A percentile compares a stretch with the other conserved stretches of the same genome.
These are phyloP conservation scores for Synanthedon andrenaeformis DNA, from an alignment of 2,888 invertebrate genomes.

Conservation along the genomic window DNA sequence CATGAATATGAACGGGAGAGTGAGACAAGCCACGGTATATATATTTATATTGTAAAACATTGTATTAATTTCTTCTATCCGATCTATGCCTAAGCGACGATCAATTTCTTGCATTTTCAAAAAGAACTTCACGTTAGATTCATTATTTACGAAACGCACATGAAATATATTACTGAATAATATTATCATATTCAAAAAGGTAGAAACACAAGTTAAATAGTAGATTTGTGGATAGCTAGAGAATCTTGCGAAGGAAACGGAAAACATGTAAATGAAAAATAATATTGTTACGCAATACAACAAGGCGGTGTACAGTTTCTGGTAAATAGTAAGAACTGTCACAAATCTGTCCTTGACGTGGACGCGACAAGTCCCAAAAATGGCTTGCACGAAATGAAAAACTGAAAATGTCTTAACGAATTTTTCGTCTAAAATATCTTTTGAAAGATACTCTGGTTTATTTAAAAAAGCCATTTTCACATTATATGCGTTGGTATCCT, in stretches of 20 bases:
- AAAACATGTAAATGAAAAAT: background rate
- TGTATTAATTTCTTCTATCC: background rate
- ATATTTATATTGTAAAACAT: background rate
- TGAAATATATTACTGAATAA: slow-evolving; percentile 15
- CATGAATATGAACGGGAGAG: background rate
- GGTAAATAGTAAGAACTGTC: slow-evolving; percentile 23
- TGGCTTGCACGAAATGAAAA: slow-evolving; percentile 21
- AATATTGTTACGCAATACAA: background rate
- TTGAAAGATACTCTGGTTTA: slow-evolving; percentile 29
- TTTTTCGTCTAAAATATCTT: slow-evolving; percentile 32
- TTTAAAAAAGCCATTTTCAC: background rate
- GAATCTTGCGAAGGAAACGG: background rate
- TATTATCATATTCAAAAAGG: background rate
- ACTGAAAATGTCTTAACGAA: slow-evolving; percentile 23
- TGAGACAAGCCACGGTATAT: background rate
- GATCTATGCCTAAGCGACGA: slow-evolving; percentile 11
- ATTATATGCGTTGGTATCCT: too few relatives aligned
- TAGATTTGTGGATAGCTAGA: background rate
- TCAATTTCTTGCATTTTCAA: slow-evolving; percentile 39
- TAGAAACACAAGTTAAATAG: background rate
- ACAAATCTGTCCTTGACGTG: slow-evolving; percentile 29
- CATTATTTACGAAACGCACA: slow-evolving; percentile 30
- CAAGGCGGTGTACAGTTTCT: slow-evolving; percentile 24
- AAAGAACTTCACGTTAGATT: slow-evolving; percentile 26
- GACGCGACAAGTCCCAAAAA: slow-evolving; percentile 33